Conservation (phyloP, 2,888 invertebrate species). For the Cataglyphis livida region DNA sequence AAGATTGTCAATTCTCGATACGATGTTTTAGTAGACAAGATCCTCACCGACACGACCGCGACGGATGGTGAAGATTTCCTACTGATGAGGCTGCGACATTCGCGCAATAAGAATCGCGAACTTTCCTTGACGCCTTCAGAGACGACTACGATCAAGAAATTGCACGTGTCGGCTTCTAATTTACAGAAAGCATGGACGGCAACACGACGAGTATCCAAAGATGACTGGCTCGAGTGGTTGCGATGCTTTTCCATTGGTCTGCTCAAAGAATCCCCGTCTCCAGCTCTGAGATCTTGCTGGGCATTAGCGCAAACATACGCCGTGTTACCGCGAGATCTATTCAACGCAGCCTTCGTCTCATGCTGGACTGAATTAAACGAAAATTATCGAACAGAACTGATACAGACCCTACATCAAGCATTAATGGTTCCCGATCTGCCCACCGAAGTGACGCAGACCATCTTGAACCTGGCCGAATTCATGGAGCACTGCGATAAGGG, state of each 20-base stretch:
- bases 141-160: conserved; percentile 91
- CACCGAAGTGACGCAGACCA: conserved; percentile 96
- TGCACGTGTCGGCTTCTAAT: conserved; percentile 94
- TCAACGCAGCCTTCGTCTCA: conserved; percentile 99
- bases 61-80: conserved; percentile 92
- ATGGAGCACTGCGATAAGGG: conserved; percentile 99
- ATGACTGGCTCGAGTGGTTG: conserved; percentile 99
- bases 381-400: conserved; percentile 93
- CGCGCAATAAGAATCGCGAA: conserved; percentile 91
- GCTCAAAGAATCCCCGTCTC: conserved; percentile 97
- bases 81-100: conserved; percentile 88
- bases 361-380: conserved; percentile 98
- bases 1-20: conserved; percentile 92
- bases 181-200: conserved; percentile 97
- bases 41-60: conserved; percentile 91
- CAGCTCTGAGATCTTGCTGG: conserved; percentile 96
- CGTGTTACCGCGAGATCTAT: conserved; percentile 97
- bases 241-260: conserved; percentile 96
- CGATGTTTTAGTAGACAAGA: conserved; percentile 91
- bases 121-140: conserved; percentile 88
- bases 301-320: conserved; percentile 97
- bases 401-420: conserved; percentile 95
- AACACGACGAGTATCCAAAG: conserved; percentile 96
- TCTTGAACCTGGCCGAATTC: conserved; percentile 98
- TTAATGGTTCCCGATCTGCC: conserved; percentile 97